A percentile compares a stretch with the other conserved stretches of the same genome.
Conservation (phyloP, 30 jellyfish, hydroid and myxozoan genomes). For the Calvadosia cruxmelitensis region DNA sequence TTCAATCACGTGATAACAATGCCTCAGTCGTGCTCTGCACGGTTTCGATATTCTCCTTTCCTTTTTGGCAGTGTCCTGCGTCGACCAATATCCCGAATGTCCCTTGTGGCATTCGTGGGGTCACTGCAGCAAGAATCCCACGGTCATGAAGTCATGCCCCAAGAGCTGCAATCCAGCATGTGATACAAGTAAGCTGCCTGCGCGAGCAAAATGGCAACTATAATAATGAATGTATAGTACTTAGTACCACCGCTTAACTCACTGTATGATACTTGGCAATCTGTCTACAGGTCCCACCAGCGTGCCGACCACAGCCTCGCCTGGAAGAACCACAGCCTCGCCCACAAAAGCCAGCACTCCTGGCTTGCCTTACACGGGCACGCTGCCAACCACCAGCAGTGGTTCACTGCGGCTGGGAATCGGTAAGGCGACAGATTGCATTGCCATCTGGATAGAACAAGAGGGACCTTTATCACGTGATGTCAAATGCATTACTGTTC, state of each 20-base stretch:
- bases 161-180: constrained; percentile 65
- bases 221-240: too few relatives aligned
- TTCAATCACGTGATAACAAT: too few relatives aligned
- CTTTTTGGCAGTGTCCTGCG: constrained; percentile 45
- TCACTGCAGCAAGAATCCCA: constrained; percentile 57
- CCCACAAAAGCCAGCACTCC: neutral
- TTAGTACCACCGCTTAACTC: too few relatives aligned
- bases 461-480: neutral
- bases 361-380: neutral
- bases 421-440: too few relatives aligned
- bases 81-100: constrained; percentile 36
- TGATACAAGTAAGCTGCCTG: constrained; percentile 20
- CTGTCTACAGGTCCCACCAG: neutral
- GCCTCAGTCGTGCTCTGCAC: too few relatives aligned
- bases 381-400: neutral
- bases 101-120: constrained; percentile 70
- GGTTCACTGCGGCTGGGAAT: neutral
- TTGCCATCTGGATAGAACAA: constrained; percentile 19
- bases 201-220: neutral
- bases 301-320: neutral
- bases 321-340: neutral
- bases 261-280: too few relatives aligned
- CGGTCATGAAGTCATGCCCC: constrained; percentile 52
- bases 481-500: too few relatives aligned
- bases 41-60: too few relatives aligned